These are phyloP conservation scores for Laticauda laticaudata DNA, from an alignment of 2,113 vertebrate species.

Conservation along the genomic window DNA sequence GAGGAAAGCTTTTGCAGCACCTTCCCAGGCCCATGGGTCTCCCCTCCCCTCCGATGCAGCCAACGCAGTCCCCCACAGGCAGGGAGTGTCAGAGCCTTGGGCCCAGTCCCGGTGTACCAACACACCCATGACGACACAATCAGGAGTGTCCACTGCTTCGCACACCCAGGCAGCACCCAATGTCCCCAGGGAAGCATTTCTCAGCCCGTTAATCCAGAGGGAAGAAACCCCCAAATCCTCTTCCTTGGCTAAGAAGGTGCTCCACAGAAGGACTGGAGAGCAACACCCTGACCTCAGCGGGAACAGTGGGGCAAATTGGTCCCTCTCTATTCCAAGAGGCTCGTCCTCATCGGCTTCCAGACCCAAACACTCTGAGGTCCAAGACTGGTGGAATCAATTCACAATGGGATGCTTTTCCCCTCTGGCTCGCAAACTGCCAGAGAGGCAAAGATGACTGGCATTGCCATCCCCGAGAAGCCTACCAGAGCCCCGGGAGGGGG, in stretches of 20 bases:
- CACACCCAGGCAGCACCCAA: not conserved
- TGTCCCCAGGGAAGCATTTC: not conserved
- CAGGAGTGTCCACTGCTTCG: not conserved
- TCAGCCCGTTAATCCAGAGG: slow-evolving; percentile 55
- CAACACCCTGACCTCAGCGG: slow-evolving; percentile 12
- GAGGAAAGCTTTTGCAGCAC: not conserved
- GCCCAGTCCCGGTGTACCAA: too few species aligned
- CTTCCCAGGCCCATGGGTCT: not conserved
- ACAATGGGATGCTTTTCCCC: too few species aligned
- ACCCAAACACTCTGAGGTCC: not conserved
- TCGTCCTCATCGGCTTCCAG: not conserved
- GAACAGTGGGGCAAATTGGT: not conserved
- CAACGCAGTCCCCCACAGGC: too few species aligned
- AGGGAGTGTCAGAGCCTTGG: too few species aligned
- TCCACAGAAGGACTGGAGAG: slow-evolving; percentile 1
- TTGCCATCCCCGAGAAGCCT: not conserved
- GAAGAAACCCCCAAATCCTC: slow-evolving; percentile 39
- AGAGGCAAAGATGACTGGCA: not conserved
- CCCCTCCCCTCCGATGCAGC: not conserved
- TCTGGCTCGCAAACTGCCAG: not conserved
- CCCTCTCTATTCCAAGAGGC: not conserved
- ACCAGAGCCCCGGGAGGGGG: not conserved
- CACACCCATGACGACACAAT: too few species aligned
- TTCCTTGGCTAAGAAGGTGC: not conserved
- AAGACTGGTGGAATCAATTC: not conserved